A percentile compares a stretch with the other conserved stretches of the same genome.
These are phyloP conservation scores for Lichenostomus cassidix DNA, from an alignment of 2,113 vertebrate genomes.

Conservation along the genomic window DNA sequence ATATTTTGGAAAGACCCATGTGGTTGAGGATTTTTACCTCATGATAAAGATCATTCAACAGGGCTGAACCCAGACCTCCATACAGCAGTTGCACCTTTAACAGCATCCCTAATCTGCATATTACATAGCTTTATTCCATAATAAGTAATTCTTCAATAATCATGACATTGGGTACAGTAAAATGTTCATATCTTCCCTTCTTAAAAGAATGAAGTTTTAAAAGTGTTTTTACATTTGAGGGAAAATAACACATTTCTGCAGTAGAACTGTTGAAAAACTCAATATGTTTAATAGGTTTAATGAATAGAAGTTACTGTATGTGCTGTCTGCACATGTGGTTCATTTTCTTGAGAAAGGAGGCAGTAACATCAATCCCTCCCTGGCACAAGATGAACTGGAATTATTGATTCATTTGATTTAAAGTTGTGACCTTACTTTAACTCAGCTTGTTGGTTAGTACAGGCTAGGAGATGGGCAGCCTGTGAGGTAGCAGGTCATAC, in stretches of 20 bases:
- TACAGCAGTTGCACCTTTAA: not conserved
- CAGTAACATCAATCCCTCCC: not conserved
- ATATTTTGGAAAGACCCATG: not conserved
- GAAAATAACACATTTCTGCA: not conserved
- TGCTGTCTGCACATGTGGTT: not conserved
- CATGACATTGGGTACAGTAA: not conserved
- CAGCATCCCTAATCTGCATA: not conserved
- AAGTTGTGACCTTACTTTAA: not conserved
- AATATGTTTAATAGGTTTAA: not conserved
- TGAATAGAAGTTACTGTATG: not conserved
- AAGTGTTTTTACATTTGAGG: not conserved
- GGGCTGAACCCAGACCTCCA: not conserved
- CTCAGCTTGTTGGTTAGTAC: not conserved
- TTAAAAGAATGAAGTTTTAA: not conserved
- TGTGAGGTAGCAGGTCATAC: not conserved
- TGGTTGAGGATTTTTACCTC: not conserved
- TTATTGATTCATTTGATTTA: conserved; percentile 18
- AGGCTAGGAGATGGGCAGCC: not conserved
- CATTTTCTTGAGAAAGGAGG: conserved; percentile 2
- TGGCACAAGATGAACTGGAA: not conserved
- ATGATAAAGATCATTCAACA: not conserved
- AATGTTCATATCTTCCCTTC: not conserved
- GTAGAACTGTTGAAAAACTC: conserved; percentile 8
- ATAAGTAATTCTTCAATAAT: not conserved
- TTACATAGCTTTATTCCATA: not conserved